These are phyloP conservation scores for Lytechinus pictus DNA, from an alignment of 35 echinoderm and acorn worm species.

Conservation along the genomic window DNA sequence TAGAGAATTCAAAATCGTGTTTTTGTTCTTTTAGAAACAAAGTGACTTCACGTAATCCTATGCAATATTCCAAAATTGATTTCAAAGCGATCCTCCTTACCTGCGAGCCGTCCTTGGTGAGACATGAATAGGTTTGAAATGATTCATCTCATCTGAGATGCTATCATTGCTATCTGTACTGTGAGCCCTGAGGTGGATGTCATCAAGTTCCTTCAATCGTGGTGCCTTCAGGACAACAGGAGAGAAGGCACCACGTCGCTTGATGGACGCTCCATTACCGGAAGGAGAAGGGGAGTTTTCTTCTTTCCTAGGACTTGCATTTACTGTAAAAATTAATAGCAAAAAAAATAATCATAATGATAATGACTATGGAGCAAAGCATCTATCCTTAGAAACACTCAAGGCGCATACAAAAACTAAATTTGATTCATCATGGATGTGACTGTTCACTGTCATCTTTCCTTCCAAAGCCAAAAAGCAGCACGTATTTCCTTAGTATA, in stretches of 20 bases:
- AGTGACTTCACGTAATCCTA: too few relatives aligned
- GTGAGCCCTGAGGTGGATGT: constrained; percentile 37
- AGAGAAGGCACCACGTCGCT: constrained; percentile 31
- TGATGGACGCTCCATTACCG: neutral
- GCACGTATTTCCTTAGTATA: too few relatives aligned
- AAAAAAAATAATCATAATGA: too few relatives aligned
- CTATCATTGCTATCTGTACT: constrained; percentile 88
- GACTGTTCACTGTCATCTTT: too few relatives aligned
- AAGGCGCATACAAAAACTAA: too few relatives aligned
- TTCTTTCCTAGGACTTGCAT: neutral
- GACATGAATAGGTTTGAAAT: constrained; percentile 88
- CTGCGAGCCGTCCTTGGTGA: constrained; percentile 85
- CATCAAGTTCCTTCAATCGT: neutral
- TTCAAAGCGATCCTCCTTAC: neutral
- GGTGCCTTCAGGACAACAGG: constrained; percentile 17
- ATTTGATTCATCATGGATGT: too few relatives aligned
- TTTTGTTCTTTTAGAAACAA: too few relatives aligned
- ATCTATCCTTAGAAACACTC: too few relatives aligned
- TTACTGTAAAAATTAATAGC: neutral
- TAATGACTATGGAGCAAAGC: too few relatives aligned
- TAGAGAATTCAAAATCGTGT: too few relatives aligned
- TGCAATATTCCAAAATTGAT: too few relatives aligned
- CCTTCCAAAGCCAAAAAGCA: too few relatives aligned
- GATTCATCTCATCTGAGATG: constrained; percentile 83
- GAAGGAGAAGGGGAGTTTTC: neutral